Base-by-base conservation (phyloP, 2,888 invertebrate genomes). In the Eurytoma californica region DNA sequence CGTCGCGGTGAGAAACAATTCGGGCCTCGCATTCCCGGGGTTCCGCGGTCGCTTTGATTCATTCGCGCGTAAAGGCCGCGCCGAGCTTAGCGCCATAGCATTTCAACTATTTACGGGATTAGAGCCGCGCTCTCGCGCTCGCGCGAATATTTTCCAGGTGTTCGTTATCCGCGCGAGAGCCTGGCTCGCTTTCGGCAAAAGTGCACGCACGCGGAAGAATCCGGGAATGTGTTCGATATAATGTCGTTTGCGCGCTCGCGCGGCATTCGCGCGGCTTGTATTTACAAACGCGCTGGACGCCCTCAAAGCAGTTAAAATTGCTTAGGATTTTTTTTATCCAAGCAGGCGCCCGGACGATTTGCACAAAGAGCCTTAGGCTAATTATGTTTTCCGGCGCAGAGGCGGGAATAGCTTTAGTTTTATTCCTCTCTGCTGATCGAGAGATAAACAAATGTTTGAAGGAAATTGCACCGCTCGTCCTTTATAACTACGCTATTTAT, bases 41-140 rank as follows among this genome's bases (percentile, higher is more conserved):
- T 86, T 84, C 75, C 84, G 89, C 83, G 89, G 89, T 88, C 84
- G 83, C 88, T 89, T 89, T 89, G 89, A 85, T 83, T 84, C 73
- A 72, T 80, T 83, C 80, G 81, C 72, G 69, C 68, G 70, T 68
- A 58, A 76, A 80, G 39, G 73, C 77, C 80, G 81, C 80, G 70
- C 73, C 39, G 70, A 49, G 73, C 82, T 82, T 82, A 80, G 77
- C 81, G 39, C 39, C 39, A 24, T 24, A 84, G 82, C 79, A 87
- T 86, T 86, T 86, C 84, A 84, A 84, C 84, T 84, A 86, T 86
- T 85, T 82, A 77, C 61, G 60, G 39, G 82, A 79, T 79, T 79
- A 79, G 72, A 77, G 70, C 18, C 69, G 49, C 69, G 49, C 39
- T 39, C 39, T 4, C 39, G 7, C 39, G 39, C 39, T 7, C 39